Evolutionary conservation across 2,797 vertebrate species (phyloP), one percentile per base, ranked within the genome.

Genomic region (Typhlichthys eigenmanni): DNA sequence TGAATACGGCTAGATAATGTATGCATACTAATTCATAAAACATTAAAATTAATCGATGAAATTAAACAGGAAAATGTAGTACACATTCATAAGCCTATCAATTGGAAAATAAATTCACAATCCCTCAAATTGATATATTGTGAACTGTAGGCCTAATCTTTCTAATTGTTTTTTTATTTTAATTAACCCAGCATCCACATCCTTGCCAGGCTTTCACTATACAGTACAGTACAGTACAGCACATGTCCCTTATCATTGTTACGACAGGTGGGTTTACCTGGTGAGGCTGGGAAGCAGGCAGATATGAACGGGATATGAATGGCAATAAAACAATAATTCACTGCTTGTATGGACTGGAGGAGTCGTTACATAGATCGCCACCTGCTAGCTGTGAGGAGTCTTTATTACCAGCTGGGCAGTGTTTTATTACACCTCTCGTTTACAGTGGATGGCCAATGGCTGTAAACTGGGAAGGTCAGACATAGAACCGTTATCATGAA

Each of bases 291-390:
- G 81, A 78, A 81, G 78, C 68, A 75, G 75, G 66, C 76, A 84
- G 86, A 87, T 92, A 89, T 90, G 78, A 87, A 88, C 81, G 84
- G 82, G 86, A 90, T 91, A 88, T 89, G 84, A 54, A 24, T 72
- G 80, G 88, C 82, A 89, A 93, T 92, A 91, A 92, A 94, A 84
- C 88, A 83, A 90, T 92, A 92, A 92, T 85, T 70, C 72, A 77
- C 81, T 77, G 78, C 71, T 58, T 78, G 80, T 87, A 87, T 88
- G 85, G 78, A 77, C 77, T 88, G 86, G 78, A 77, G 77, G 80
- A 80, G 80, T 90, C 81, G 82, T 90, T 88, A 86, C 76, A 79
- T 74, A 62, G 68, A 81, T 82, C 76, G 85, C 79, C 91, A 93
- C 91, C 91, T 93, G 92, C 88, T 88, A 81, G 72, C 89, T 82